Evolutionary conservation across 2,888 invertebrate species (phyloP), one percentile per base, ranked within the genome.

Genomic region (Tanytarsus gracilentus): DNA sequence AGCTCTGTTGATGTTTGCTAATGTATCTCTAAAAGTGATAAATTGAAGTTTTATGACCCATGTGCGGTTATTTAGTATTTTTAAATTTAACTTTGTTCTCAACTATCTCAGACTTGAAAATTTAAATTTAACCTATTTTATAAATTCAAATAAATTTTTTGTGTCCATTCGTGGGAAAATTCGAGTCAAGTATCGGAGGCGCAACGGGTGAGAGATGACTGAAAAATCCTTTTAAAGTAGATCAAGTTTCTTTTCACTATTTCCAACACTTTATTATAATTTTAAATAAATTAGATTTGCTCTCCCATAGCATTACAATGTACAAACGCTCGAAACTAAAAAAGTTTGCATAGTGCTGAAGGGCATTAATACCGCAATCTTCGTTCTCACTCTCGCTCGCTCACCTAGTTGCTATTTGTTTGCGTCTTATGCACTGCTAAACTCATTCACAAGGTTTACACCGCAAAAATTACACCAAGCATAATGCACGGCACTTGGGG

Each of bases 211-310:
- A 44, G 4, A 18, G 6, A 40, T n/a, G n/a, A n/a, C n/a, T n/a
- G n/a, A 16, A 40, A 33, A 33, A 33, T 33, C 33, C n/a, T 33
- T 33, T 2, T 4, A 40, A 44, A 44, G 16, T 44, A 5, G 44
- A 21, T 44, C 44, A 44, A 44, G 44, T 44, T 44, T 44, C 44
- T 23, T 44, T 44, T 21, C 18, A 21, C 44, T 23, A 23, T 44
- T 44, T 44, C 44, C 44, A 44, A 44, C 44, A 44, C 44, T 21
- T 44, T 23, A 40, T 44, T n/a, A n/a, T n/a, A n/a, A n/a, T n/a
- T n/a, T 44, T 44, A 44, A 44, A 44, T 44, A 21, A 44, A 44
- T 44, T 44, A 23, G 44, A 40, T 44, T 44, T 44, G 18, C 44
- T 11, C 36, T 36, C 14, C 36, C n/a, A n/a, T n/a, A n/a, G n/a